Conservation (phyloP, 2,888 invertebrate genomes). For the Xanthorhoe designata region DNA sequence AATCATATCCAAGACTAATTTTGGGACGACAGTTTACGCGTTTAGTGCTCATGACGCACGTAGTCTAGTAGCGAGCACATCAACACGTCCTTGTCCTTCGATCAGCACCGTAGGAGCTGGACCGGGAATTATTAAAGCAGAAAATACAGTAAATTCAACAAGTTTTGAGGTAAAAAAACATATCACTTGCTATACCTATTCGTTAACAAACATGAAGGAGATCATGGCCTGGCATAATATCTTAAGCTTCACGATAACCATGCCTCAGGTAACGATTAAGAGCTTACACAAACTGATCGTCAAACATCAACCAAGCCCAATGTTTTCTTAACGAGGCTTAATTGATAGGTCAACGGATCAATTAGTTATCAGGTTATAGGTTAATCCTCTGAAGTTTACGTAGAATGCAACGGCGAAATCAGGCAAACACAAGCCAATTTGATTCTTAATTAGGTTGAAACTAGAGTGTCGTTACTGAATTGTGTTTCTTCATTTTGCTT, state of each 20-base stretch:
- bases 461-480: neutral
- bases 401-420: conserved; percentile 16
- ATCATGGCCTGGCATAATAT: conserved; percentile 17
- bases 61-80: no score
- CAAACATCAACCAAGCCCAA: conserved; percentile 34
- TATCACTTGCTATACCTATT: no score
- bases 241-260: conserved; percentile 19
- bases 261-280: conserved; percentile 32
- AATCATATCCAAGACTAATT: no score
- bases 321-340: conserved; percentile 40
- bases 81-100: no score
- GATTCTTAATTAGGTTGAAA: neutral
- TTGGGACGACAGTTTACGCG: no score
- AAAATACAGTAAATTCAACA: no score
- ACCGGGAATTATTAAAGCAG: no score
- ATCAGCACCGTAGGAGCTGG: no score
- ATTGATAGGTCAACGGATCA: conserved; percentile 46
- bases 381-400: conserved; percentile 32
- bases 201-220: neutral
- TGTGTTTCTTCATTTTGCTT: conserved; percentile 3
- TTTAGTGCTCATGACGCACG: no score
- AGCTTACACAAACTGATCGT: conserved; percentile 36
- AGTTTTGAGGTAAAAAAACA: no score
- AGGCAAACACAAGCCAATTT: conserved; percentile 11
- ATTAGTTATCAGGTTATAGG: conserved; percentile 41